Base-by-base conservation (phyloP, 1,140 invertebrate genomes). In the Gryllus bimaculatus region DNA sequence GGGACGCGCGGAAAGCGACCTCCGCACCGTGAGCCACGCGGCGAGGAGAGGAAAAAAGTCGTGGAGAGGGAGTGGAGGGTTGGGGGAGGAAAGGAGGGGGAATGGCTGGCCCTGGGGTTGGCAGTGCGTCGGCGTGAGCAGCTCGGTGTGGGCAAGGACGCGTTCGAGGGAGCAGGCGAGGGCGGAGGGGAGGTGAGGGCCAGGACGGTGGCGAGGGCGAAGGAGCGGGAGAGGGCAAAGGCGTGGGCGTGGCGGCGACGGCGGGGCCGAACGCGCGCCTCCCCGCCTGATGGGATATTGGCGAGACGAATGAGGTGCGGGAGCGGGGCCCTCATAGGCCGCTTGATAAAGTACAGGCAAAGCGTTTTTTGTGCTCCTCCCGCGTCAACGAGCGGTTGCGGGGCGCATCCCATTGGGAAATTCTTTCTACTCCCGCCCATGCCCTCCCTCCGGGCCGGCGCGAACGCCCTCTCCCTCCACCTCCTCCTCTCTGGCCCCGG, bases 291-390 rank as follows among this genome's bases (percentile, higher is more conserved):
- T 66, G 54, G 54, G 54, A 66, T 66, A 66, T 66, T 66, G 54
- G 54, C 54, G 54, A 66, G 54, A 66, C 18, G 54, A 66, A 66
- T 66, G 54, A 66, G 54, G 54, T 66, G 54, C 54, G 54, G 54
- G 54, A 66, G 54, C 54, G 18, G 54, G 26, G 54, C 54, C 54
- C 54, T 66, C 54, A 66, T 66, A 66, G 54, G 54, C 54, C 54
- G 54, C 54, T 66, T 66, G 54, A 66, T 66, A 66, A 66, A 66
- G 54, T 66, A 66, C 54, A 66, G 54, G 54, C 54, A 66, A 66
- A 66, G 54, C 54, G 54, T 66, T 66, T 66, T 66, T 66, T 66
- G 54, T 66, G 54, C 54, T 66, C 10, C 54, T 66, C 54, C 54
- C 18, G 54, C 54, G 54, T 66, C 54, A 66, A 66, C 54, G 54